Evolutionary conservation across 2,888 invertebrate species (phyloP).

Genomic region (Patella ulyssiponensis): DNA sequence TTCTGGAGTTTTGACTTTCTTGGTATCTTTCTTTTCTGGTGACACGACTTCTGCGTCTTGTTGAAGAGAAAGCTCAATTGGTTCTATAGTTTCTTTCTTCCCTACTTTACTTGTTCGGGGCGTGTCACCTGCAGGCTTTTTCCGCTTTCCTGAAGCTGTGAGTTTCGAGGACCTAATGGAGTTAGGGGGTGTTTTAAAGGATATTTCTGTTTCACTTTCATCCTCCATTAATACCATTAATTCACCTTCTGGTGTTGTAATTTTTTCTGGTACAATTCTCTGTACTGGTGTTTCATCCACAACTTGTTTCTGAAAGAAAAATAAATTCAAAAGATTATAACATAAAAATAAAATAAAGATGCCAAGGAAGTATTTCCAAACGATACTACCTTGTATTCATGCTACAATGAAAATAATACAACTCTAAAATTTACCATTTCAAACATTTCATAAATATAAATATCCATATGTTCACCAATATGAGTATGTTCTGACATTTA

Average conservation of each 20-base stretch:
- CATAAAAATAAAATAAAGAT: no score
- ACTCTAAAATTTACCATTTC: no score
- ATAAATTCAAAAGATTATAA: no score
- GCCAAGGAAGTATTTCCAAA: no score
- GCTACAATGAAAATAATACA: no score
- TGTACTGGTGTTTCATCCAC: background rate
- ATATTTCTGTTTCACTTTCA: slow-evolving; percentile 49
- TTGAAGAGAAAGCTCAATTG: background rate
- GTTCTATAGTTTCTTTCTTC: background rate
- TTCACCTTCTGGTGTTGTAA: slow-evolving; percentile 16
- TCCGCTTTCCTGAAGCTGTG: background rate
- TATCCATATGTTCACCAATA: no score
- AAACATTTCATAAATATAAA: no score
- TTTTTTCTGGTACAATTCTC: background rate
- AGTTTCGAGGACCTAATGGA: slow-evolving; percentile 44
- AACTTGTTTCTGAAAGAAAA: slow-evolving; percentile 1
- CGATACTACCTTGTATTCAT: no score
- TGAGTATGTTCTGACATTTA: no score
- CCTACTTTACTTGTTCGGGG: background rate
- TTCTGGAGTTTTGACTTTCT: background rate
- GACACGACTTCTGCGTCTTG: background rate
- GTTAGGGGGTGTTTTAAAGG: slow-evolving; percentile 52
- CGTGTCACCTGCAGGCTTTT: background rate
- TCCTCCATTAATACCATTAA: slow-evolving; percentile 45
- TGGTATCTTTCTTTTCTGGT: background rate